Base-by-base conservation (phyloP, 2,888 invertebrate genomes). In the Neoaliturus tenellus region DNA sequence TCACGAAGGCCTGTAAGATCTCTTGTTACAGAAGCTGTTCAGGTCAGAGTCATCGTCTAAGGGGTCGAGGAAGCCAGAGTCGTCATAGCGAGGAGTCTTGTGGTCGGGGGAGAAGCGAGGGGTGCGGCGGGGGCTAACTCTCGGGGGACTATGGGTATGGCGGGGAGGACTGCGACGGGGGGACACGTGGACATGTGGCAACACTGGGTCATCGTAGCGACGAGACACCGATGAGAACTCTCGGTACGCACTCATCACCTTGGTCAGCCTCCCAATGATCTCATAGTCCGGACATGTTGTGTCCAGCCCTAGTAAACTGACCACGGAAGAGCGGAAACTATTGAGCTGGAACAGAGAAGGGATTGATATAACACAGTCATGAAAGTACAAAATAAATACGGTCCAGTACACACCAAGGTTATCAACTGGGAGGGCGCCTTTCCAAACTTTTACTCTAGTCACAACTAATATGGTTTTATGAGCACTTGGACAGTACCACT, bases 201-300 rank as follows among this genome's bases (percentile, higher is more conserved):
- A 84, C 91, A 89, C 83, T 92, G 92, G 90, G 88, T 93, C 93
- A 87, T 95, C 94, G 88, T 94, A 95, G 87, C 96, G 93, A 5
- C 96, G 93, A 3, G 97, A 97, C 4, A 97, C 94, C 88, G 96
- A 90, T 0, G 97, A 96, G 89, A 97, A 97, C 91, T 97, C 97
- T 88, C 96, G 95, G 90, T 97, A 96, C 0, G 97, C 97, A 87
- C 96, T 95, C 80, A 96, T 95, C 87, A 97, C 91, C 90, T 96
- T 96, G 90, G 97, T 96, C 33, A 97, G 92, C 0, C 96, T 93
- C 44, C 95, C 94, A 83, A 96, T 92, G 88, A 96, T 92, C 91
- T 96, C 96, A 88, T 95, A 94, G 91, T 96, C 95, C 0, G 95
- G 94, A 28, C 95, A 93, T 82, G 95, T 94, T 6, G 94, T 92